phyloP scores from a whole-genome alignment of 2,888 invertebrate species.

The Colletes collaris region DNA sequence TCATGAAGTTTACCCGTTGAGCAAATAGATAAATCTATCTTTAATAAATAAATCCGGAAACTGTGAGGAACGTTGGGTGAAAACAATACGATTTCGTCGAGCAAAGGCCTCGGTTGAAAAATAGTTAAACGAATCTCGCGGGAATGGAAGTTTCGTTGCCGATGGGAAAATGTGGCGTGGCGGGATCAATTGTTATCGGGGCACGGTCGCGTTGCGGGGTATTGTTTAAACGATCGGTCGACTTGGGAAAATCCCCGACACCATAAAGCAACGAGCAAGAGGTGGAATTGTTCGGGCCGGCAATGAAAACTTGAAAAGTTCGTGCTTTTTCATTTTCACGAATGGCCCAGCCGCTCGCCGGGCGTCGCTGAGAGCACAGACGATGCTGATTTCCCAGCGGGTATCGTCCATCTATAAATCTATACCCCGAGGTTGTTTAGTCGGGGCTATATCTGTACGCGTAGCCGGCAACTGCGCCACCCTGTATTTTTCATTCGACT shows the following conservation, averaged over 20 bases:
- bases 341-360: constrained; percentile 10
- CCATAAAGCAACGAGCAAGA: constrained; percentile 14
- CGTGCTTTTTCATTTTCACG: constrained; percentile 58
- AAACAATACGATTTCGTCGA: too few relatives aligned
- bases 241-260: constrained; percentile 34
- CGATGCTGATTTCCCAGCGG: constrained; percentile 76
- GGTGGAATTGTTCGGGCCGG: constrained; percentile 29
- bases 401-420: constrained; percentile 75
- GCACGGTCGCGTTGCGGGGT: not conserved
- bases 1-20: too few relatives aligned
- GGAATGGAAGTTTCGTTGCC: constrained; percentile 5
- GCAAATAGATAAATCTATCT: too few relatives aligned
- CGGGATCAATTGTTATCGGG: not conserved
- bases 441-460: constrained; percentile 20
- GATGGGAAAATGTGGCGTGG: not conserved
- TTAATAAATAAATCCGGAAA: too few relatives aligned
- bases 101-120: not conserved
- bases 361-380: constrained; percentile 66
- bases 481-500: constrained; percentile 60
- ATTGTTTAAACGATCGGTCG: constrained; percentile 51
- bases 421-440: constrained; percentile 70
- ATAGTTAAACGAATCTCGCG: constrained; percentile 36
- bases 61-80: too few relatives aligned
- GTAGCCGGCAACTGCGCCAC: constrained; percentile 21
- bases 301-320: constrained; percentile 70